Base-by-base conservation (phyloP, 2,888 invertebrate genomes). In the Tenthredo mesomela region DNA sequence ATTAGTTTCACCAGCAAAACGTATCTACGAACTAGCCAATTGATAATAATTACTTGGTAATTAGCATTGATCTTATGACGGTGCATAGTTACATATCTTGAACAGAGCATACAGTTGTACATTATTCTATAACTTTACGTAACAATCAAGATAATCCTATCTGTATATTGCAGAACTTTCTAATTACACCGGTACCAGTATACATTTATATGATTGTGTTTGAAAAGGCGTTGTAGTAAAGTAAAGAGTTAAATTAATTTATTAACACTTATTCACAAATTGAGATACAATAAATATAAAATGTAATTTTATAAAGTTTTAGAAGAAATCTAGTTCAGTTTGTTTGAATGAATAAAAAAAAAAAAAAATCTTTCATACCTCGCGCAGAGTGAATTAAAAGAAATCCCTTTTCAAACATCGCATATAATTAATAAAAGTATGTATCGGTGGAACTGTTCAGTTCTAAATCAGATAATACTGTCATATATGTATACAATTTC, bases 21-120 rank as follows among this genome's bases (percentile, higher is more conserved):
- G 47, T 75, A 10, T 70, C 9, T 37, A 37, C 9, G n/a, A 33
- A 70, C 18, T 70, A 37, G 37, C 12, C 37, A 70, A 70, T 70
- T 70, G 15, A 18, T 12, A 75, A 75, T 47, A 47, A 75, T 70
- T 70, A 75, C n/a, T 54, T 3, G 18, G 33, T 78, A 78, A 78
- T 78, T 25, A 29, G 25, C 54, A 29, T 47, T 29, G 50, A 33
- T 58, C 78, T 18, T 15, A 54, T 25, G 10, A 75, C 70, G 21
- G 61, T 47, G 25, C 6, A 9, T 7, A 61, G n/a, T 78, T 37
- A 9, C 33, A 67, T 43, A 67, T 43, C 82, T 82, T 82, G 82
- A 82, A 47, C 82, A 82, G 47, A 82, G 82, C 18, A 33, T 82
- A 82, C 47, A 65, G 29, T n/a, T n/a, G n/a, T 82, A 61, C 21